These are phyloP conservation scores for Megalops atlanticus DNA, from an alignment of 2,113 vertebrate genomes.

Conservation along the genomic window DNA sequence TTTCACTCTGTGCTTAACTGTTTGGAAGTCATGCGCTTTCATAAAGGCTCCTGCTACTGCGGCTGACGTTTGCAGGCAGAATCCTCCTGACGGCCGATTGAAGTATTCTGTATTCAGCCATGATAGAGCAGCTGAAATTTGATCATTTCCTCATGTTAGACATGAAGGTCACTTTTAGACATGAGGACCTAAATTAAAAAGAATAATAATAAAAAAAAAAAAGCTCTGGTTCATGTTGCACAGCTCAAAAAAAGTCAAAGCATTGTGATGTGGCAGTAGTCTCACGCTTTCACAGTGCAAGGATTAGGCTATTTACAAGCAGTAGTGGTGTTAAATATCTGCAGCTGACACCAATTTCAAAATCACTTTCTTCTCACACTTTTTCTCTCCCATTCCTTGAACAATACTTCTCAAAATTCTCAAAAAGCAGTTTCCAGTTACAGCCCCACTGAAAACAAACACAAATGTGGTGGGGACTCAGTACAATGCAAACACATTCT, in stretches of 20 bases:
- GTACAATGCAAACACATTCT: not conserved
- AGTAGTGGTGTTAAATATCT: not conserved
- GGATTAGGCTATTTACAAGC: not conserved
- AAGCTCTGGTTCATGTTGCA: not conserved
- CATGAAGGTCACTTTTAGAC: too few species aligned
- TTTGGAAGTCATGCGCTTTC: not conserved
- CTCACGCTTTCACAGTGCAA: not conserved
- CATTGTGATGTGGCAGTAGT: not conserved
- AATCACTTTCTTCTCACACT: not conserved
- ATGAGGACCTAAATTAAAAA: too few species aligned
- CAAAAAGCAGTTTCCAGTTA: slow-evolving; percentile 15
- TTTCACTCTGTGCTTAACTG: not conserved
- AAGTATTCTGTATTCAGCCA: not conserved
- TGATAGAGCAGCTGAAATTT: not conserved
- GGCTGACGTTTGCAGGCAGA: not conserved
- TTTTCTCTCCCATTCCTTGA: slow-evolving; percentile 1
- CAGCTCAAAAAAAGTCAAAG: not conserved
- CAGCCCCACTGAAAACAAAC: not conserved
- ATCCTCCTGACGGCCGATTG: not conserved
- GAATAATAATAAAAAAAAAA: too few species aligned
- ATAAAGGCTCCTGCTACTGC: not conserved
- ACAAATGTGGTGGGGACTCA: slow-evolving; percentile 13
- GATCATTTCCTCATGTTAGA: too few species aligned
- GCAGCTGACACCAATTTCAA: not conserved
- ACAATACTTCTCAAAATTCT: not conserved